Base-by-base conservation (phyloP, 2,888 invertebrate species). In the Beris morrisii region DNA sequence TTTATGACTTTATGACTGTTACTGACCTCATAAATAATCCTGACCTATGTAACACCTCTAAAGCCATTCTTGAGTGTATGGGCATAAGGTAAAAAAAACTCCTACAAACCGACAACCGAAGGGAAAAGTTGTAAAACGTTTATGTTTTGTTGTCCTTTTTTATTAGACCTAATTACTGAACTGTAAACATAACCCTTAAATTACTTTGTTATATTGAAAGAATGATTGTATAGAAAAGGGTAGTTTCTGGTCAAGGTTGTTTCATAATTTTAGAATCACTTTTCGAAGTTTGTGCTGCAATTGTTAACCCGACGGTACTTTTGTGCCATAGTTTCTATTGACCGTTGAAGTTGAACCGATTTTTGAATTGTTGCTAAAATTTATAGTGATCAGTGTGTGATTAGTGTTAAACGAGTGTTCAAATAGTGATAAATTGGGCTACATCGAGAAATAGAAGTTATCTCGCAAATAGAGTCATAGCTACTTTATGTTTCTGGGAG, bases 1-100 rank as follows among this genome's bases (percentile, higher is more conserved):
- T 67, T 68, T 68, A 68, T 68, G 68, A 46, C 44, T 65, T 65
- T 68, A 68, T 68, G 68, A 57, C 56, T 63, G 63, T 68, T 68
- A 68, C 65, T 65, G 61, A 68, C 56, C 55, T 68, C 68, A 63
- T 68, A 68, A 68, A 65, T 45, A 45, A 13, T 56, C 55, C 56
- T 64, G 64, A 64, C 48, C 48, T 55, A 55, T 55, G 15, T n/a
- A 64, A 64, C 53, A 58, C 46, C 58, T 58, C 28, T 13, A 30
- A 45, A 15, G 43, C 13, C 56, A 56, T n/a, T 13, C 43, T 22
- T 22, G 22, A n/a, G 22, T 30, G 38, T 5, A 22, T 57, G 28
- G 22, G 15, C 48, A 1, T 13, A 22, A 50, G 15, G 9, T 13
- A 50, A 15, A 15, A 50, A 50, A 15, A 15, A 5, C 5, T 6